Evolutionary conservation across 2,888 invertebrate species (phyloP), one percentile per base, ranked within the genome.

Genomic region (Villa cingulata): DNA sequence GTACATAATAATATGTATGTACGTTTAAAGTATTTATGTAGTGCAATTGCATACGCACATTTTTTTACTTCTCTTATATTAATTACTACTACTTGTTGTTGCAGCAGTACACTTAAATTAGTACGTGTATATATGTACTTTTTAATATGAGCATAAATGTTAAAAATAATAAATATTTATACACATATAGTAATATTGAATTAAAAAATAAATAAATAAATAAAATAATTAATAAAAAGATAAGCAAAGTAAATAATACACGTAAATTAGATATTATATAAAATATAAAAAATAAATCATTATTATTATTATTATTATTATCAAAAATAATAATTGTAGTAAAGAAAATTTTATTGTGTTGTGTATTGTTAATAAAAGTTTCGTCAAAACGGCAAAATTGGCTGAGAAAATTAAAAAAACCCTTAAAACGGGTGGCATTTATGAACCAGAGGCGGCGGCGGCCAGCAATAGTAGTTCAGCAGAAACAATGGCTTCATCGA

Each of bases 391-490:
- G 48, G 48, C 48, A 40, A 48, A 48, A 48, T 48, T 43, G 49
- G 46, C 44, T 23, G 46, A 48, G 19, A 47, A 49, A 48, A 47
- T 44, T 29, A 53, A 51, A 48, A 53, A 55, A 51, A 51, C 54
- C 40, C 53, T 55, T 52, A 56, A 54, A 48, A 56, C 56, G 56
- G 56, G 56, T 52, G 54, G 55, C 54, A 56, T 56, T 53, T 56
- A 56, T 56, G 56, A 56, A 54, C 55, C 54, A 54, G 52, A 53
- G 45, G 53, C 53, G 55, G 53, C 51, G 49, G 51, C 52, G 50
- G 49, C 47, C 49, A 52, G 50, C 57, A 66, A 66, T 60, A 65
- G 66, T 59, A 68, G 67, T 61, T 67, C 68, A 59, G 66, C 66
- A 57, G 68, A 66, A 62, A 68, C 66, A 64, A 70, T 70, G 70